phyloP scores from a whole-genome alignment of 2,113 vertebrate genomes.

The Phrynocephalus versicolor region DNA sequence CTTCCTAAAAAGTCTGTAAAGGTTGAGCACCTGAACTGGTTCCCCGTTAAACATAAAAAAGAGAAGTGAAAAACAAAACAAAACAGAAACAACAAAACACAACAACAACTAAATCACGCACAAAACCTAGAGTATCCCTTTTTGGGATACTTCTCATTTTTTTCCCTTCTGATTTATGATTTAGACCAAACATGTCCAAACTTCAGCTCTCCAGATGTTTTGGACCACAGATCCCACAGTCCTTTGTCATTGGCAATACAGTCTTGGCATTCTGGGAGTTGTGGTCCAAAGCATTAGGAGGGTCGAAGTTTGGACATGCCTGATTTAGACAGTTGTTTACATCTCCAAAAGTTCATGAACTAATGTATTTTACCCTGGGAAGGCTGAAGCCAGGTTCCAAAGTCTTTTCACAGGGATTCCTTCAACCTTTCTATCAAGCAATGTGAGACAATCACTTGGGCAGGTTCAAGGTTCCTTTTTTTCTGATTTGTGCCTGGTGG shows the following conservation, averaged over 20 bases:
- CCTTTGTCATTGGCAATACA: no score
- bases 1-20: constrained; percentile 40
- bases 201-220: no score
- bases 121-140: not conserved
- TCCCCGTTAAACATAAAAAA: constrained; percentile 28
- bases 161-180: not conserved
- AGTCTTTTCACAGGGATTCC: not conserved
- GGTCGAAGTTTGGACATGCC: no score
- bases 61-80: no score
- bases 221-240: no score
- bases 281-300: no score
- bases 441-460: not conserved
- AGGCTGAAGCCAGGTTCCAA: not conserved
- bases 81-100: no score
- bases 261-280: no score
- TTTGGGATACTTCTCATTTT: not conserved
- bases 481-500: no score
- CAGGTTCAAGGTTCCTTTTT: no score
- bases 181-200: no score
- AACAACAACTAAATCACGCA: no score
- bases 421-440: not conserved
- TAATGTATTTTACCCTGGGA: not conserved
- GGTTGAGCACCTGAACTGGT: constrained; percentile 26
- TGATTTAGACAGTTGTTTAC: not conserved
- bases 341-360: not conserved